Evolutionary conservation across 2,113 vertebrate species (phyloP).

Genomic region (Vombatus ursinus): DNA sequence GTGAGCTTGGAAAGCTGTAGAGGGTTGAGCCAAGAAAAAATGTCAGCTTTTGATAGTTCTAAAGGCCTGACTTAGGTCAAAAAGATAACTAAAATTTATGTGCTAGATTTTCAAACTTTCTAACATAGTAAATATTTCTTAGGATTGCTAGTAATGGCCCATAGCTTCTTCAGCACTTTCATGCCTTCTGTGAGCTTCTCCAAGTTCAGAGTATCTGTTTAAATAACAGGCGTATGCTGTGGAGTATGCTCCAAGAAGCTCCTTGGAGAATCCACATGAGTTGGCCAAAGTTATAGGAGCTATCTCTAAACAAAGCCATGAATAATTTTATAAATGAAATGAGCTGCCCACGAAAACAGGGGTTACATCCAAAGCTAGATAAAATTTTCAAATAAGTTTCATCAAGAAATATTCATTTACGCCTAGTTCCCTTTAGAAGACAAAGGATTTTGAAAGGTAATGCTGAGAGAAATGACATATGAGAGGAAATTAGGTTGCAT

Average conservation of each 20-base stretch:
- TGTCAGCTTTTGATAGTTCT: neutral
- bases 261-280: neutral
- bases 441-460: neutral
- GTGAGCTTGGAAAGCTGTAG: constrained; percentile 32
- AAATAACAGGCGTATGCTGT: neutral
- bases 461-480: neutral
- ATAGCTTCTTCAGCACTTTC: neutral
- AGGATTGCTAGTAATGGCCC: neutral
- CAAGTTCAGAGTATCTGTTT: constrained; percentile 34
- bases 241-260: neutral
- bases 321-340: neutral
- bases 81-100: neutral
- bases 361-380: neutral
- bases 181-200: neutral
- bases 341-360: neutral
- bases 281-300: neutral
- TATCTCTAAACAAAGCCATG: neutral
- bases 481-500: neutral
- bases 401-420: neutral
- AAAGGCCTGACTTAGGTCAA: constrained; percentile 16
- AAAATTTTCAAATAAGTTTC: neutral
- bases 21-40: constrained; percentile 30
- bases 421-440: neutral
- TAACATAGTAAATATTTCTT: constrained; percentile 25
- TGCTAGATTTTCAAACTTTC: neutral